Conservation (phyloP, 2,888 invertebrate genomes). For the Lasioglossum calceatum region DNA sequence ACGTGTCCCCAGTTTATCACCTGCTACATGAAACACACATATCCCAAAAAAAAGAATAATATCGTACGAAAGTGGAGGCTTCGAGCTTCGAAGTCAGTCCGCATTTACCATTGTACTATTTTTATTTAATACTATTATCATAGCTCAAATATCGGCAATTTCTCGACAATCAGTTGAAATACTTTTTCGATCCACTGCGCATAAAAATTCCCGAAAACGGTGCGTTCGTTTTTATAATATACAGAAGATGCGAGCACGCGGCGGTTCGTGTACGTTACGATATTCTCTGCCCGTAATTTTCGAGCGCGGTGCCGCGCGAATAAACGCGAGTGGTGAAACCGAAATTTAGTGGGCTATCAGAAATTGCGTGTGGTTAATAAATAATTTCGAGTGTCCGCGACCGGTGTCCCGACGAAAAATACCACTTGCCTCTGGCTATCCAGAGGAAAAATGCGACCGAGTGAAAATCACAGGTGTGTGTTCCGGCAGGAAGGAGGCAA, state of each 20-base stretch:
- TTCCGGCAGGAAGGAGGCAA: not conserved
- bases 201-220: not conserved
- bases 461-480: not conserved
- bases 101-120: not conserved
- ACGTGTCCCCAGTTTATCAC: not conserved
- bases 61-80: too few species aligned
- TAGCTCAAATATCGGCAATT: not conserved
- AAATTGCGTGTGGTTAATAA: not conserved
- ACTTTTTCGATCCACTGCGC: not conserved
- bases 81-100: not conserved
- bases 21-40: not conserved
- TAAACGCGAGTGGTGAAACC: not conserved
- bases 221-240: not conserved
- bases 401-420: constrained; percentile 1
- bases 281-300: not conserved
- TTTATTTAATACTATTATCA: not conserved
- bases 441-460: not conserved
- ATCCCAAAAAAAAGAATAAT: not conserved
- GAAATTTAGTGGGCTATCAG: not conserved
- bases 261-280: not conserved
- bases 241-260: not conserved
- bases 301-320: not conserved
- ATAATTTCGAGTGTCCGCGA: not conserved
- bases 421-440: not conserved
- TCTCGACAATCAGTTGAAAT: not conserved